Percentiles rank a stretch among this genome's conserved stretches.
These are phyloP conservation scores for Ylistrum balloti DNA, from an alignment of 1,140 invertebrate genomes.

Conservation along the genomic window DNA sequence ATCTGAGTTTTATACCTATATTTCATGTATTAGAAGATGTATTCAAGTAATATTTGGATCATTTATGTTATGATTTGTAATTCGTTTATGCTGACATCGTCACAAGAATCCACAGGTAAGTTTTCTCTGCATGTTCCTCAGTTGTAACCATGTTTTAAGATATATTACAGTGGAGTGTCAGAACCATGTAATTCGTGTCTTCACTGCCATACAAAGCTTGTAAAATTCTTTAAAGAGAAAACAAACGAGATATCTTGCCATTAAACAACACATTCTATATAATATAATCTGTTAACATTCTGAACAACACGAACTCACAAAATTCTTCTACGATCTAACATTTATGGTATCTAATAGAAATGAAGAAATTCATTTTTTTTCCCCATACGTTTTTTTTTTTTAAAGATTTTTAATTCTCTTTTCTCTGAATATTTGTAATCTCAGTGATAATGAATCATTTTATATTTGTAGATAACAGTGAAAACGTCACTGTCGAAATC, in stretches of 20 bases:
- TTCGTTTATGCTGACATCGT: neutral
- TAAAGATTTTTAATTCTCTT: too few relatives aligned
- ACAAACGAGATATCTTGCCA: neutral
- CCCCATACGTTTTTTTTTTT: too few relatives aligned
- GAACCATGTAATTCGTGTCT: neutral
- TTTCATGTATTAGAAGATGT: slow-evolving; percentile 7
- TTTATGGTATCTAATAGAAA: too few relatives aligned
- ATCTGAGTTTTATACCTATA: neutral
- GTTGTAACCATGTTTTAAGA: neutral
- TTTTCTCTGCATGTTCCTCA: neutral
- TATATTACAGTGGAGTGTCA: neutral
- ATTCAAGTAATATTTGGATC: slow-evolving; percentile 4
- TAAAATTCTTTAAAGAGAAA: neutral
- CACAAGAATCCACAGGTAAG: slow-evolving; percentile 2
- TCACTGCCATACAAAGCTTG: neutral
- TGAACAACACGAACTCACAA: too few relatives aligned
- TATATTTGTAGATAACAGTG: neutral
- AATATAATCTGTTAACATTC: too few relatives aligned
- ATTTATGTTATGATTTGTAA: neutral
- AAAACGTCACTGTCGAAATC: slow-evolving; percentile 26
- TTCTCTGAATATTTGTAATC: too few relatives aligned
- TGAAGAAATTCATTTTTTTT: too few relatives aligned
- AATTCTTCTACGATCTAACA: too few relatives aligned
- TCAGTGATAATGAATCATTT: too few relatives aligned
- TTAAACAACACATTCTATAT: too few relatives aligned